A percentile compares a stretch with the other conserved stretches of the same genome.
Evolutionary conservation across 2,113 vertebrate genomes (phyloP).

Genomic region (Bubalus kerabau): DNA sequence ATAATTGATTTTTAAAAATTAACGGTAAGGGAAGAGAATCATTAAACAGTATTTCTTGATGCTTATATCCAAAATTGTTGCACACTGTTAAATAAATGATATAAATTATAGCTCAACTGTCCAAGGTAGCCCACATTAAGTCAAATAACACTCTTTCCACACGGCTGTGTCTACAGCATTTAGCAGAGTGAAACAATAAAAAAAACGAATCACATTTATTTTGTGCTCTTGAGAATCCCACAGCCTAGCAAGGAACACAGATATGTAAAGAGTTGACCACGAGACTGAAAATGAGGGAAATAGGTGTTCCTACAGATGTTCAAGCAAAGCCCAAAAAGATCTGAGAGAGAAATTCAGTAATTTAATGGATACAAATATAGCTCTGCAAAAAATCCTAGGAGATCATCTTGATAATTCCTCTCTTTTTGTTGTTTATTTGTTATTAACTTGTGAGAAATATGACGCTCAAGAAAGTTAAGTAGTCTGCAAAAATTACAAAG

Average conservation of each 20-base stretch:
- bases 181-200: neutral
- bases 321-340: neutral
- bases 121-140: neutral
- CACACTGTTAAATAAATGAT: neutral
- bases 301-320: neutral
- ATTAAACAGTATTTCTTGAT: neutral
- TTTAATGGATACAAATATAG: neutral
- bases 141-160: neutral
- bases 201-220: neutral
- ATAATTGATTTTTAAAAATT: neutral
- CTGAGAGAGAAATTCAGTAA: neutral
- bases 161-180: neutral
- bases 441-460: neutral
- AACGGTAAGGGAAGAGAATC: neutral
- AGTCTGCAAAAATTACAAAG: neutral
- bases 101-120: neutral
- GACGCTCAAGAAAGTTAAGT: neutral
- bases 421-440: neutral
- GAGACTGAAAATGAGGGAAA: neutral
- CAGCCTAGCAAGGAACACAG: neutral
- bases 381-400: neutral
- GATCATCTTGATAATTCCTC: neutral
- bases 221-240: neutral
- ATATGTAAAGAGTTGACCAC: neutral
- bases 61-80: neutral